These are phyloP conservation scores for Aegotheles bennettii DNA, from an alignment of 2,113 vertebrate species.

Conservation along the genomic window DNA sequence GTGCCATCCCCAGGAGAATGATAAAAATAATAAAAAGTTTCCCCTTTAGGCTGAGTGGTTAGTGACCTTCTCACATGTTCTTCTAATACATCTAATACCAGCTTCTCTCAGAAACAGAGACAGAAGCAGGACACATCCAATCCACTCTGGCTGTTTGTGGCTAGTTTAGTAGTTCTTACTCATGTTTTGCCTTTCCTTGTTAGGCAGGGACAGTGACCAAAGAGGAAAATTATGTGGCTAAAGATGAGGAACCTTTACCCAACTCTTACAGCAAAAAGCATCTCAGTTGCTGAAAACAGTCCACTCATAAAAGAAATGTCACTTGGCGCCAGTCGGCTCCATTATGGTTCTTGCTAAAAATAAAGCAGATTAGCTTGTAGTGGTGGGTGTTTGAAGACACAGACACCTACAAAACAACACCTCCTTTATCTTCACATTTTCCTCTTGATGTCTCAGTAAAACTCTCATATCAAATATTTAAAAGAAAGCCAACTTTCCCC, in stretches of 20 bases:
- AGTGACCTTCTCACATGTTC: background rate
- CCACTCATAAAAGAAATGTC: background rate
- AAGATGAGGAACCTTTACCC: background rate
- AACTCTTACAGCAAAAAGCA: background rate
- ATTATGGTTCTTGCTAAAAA: conserved; percentile 43
- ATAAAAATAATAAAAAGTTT: background rate
- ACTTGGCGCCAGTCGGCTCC: background rate
- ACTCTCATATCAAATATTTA: background rate
- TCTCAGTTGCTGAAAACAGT: background rate
- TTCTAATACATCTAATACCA: background rate
- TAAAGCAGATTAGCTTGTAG: background rate
- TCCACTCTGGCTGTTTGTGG: background rate
- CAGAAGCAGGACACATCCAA: background rate
- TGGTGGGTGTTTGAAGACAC: background rate
- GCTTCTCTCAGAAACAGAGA: background rate
- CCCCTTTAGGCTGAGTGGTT: background rate
- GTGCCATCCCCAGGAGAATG: background rate
- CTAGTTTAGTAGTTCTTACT: background rate
- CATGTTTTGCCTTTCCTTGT: background rate
- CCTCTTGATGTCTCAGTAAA: background rate
- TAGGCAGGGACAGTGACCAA: background rate
- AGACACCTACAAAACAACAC: conserved; percentile 11
- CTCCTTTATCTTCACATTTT: conserved; percentile 31
- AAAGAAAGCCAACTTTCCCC: background rate
- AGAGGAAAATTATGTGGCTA: background rate